These are phyloP conservation scores for Ophion obscuratus DNA, from an alignment of 2,888 invertebrate genomes.

Conservation along the genomic window DNA sequence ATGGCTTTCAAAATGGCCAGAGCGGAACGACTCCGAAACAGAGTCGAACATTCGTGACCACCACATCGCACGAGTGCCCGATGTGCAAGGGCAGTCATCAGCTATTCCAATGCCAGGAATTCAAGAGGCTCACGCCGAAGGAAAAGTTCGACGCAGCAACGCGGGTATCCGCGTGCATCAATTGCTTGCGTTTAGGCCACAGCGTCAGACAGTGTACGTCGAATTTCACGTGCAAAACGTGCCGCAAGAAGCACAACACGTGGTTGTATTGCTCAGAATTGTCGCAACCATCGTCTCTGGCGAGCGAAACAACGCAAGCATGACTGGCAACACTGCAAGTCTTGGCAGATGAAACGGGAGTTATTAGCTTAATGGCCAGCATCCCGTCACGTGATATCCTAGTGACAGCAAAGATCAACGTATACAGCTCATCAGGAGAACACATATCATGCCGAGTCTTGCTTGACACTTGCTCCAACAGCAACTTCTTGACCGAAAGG, in stretches of 20 bases:
- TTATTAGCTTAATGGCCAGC: background rate
- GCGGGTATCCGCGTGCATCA: background rate
- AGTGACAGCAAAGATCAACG: slow-evolving; percentile 5
- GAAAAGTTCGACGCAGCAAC: background rate
- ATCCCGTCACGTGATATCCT: background rate
- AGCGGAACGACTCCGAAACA: background rate
- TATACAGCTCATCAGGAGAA: background rate
- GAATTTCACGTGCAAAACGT: too few relatives aligned
- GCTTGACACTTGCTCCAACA: slow-evolving; percentile 1
- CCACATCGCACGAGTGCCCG: background rate
- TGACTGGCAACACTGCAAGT: too few relatives aligned
- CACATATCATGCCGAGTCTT: background rate
- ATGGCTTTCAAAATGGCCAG: background rate
- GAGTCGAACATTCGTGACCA: background rate
- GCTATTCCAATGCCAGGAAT: slow-evolving; percentile 7
- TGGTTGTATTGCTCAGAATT: too few relatives aligned
- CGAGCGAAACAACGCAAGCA: too few relatives aligned
- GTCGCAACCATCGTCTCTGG: too few relatives aligned
- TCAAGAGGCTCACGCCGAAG: slow-evolving; percentile 11
- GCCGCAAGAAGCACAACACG: too few relatives aligned
- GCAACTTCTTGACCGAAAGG: background rate
- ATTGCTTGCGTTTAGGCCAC: slow-evolving; percentile 18
- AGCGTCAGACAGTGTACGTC: background rate
- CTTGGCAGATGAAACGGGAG: background rate
- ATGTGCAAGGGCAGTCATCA: background rate